These are phyloP conservation scores for Neodiprion virginianus DNA, from an alignment of 1,140 invertebrate genomes.

Conservation along the genomic window DNA sequence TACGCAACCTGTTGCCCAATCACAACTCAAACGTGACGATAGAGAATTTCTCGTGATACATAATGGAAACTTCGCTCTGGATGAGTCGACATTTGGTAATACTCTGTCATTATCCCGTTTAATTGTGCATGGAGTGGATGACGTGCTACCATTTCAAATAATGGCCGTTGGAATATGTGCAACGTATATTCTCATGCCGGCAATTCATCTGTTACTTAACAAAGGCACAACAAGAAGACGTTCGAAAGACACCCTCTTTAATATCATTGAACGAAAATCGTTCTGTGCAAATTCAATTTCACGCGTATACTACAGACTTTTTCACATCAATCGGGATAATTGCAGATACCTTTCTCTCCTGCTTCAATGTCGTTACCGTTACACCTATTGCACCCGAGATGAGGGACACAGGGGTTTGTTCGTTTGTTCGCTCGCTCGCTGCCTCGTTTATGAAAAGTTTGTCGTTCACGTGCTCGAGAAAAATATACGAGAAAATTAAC, in stretches of 20 bases:
- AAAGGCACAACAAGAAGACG: too few relatives aligned
- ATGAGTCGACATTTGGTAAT: slow-evolving; percentile 5
- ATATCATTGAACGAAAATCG: too few relatives aligned
- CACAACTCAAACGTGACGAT: background rate
- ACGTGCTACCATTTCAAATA: background rate
- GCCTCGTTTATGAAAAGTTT: background rate
- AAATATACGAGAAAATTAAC: slow-evolving; percentile 26
- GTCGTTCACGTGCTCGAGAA: background rate
- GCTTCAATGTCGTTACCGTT: background rate
- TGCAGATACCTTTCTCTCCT: background rate
- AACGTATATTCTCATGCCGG: too few relatives aligned
- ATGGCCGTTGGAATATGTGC: background rate
- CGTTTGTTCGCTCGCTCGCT: background rate
- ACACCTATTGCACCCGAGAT: background rate
- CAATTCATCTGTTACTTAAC: too few relatives aligned
- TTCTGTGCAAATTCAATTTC: background rate
- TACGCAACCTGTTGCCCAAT: slow-evolving; percentile 2
- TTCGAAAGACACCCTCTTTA: too few relatives aligned
- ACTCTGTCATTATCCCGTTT: slow-evolving; percentile 2
- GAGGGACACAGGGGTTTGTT: background rate
- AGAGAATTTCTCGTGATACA: background rate
- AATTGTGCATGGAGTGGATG: slow-evolving; percentile 7
- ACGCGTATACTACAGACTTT: background rate
- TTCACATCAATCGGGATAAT: background rate
- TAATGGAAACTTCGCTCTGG: slow-evolving; percentile 7